Evolutionary conservation across 2,888 invertebrate species (phyloP).

Genomic region (Troides helena): DNA sequence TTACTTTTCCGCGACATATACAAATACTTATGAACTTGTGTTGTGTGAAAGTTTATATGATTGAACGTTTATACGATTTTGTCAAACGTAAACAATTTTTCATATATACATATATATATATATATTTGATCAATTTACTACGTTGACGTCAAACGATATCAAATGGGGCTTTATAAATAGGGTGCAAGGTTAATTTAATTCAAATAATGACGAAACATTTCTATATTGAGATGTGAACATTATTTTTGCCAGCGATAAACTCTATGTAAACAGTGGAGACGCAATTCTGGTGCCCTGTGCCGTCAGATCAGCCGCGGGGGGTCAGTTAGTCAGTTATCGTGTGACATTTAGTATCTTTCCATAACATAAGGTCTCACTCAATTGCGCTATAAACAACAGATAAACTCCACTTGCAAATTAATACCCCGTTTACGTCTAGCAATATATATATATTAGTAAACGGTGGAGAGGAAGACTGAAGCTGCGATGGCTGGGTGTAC

Average conservation of each 20-base stretch:
- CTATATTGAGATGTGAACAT: conserved; percentile 32
- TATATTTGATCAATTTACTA: background rate
- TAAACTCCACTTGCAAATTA: conserved; percentile 50
- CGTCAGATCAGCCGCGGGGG: conserved; percentile 67
- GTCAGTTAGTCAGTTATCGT: conserved; percentile 71
- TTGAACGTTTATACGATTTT: background rate
- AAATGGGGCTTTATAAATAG: background rate
- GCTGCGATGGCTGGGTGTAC: too few species aligned
- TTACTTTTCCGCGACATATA: too few species aligned
- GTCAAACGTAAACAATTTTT: background rate
- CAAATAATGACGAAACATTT: conserved; percentile 44
- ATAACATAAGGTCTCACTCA: conserved; percentile 46
- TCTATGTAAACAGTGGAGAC: conserved; percentile 41
- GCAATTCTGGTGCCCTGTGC: conserved; percentile 52
- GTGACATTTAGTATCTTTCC: conserved; percentile 69
- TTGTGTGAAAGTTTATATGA: too few species aligned
- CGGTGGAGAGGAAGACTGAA: too few species aligned
- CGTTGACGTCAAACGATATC: conserved; percentile 6
- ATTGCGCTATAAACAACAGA: conserved; percentile 49
- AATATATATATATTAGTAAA: too few species aligned
- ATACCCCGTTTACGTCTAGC: conserved; percentile 32
- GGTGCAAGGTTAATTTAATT: conserved; percentile 14
- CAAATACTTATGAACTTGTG: too few species aligned
- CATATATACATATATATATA: too few species aligned
- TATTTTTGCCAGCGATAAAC: conserved; percentile 39